Percentiles rank a stretch among this genome's conserved stretches.
These are phyloP conservation scores for Campylorhamphus procurvoides DNA, from an alignment of 2,113 vertebrate genomes.

Conservation along the genomic window DNA sequence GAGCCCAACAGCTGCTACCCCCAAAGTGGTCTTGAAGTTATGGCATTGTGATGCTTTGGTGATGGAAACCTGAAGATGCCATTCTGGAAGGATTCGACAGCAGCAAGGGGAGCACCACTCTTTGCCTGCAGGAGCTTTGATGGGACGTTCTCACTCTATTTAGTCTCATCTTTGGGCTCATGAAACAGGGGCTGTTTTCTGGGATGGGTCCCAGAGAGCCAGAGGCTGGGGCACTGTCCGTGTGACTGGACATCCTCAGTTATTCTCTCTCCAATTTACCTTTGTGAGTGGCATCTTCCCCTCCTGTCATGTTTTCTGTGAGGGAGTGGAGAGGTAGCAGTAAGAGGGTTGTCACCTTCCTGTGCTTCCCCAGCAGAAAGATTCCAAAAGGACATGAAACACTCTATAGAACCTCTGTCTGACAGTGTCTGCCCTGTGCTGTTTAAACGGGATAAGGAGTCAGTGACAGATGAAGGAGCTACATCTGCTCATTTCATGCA, in stretches of 20 bases:
- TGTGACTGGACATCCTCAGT: background rate
- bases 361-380: background rate
- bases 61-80: rapidly evolving
- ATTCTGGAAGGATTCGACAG: background rate
- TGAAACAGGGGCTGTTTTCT: background rate
- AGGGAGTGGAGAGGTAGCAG: background rate
- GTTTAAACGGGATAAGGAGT: background rate
- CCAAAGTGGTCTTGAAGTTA: background rate
- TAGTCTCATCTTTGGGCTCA: background rate
- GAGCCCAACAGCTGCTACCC: background rate
- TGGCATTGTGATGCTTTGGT: background rate
- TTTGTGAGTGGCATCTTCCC: background rate
- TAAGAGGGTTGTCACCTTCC: background rate
- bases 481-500: background rate
- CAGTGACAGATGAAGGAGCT: background rate
- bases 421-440: background rate
- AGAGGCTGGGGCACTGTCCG: no score
- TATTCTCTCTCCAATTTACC: background rate
- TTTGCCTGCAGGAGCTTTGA: background rate
- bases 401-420: background rate
- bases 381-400: background rate
- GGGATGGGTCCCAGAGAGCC: background rate
- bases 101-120: background rate
- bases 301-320: background rate
- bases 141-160: rapidly evolving